Evolutionary conservation across 1,140 invertebrate species (phyloP).

Genomic region (Drosophila paulistorum): DNA sequence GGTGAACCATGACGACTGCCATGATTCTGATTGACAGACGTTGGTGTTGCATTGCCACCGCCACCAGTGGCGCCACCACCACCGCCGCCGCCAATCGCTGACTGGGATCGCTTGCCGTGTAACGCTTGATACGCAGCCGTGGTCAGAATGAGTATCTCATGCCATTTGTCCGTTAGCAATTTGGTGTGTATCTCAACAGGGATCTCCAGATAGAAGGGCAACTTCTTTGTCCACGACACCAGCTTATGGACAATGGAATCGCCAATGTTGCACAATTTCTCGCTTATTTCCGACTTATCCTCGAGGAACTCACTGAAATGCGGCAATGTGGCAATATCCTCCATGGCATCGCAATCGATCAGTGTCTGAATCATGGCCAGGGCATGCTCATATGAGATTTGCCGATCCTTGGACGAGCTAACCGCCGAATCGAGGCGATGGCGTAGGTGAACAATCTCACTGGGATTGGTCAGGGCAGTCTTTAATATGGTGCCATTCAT

Average conservation of each 20-base stretch:
- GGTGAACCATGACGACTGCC: slow-evolving; percentile 56
- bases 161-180: slow-evolving; percentile 98
- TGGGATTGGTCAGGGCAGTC: slow-evolving; percentile 96
- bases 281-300: slow-evolving; percentile 94
- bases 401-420: slow-evolving; percentile 92
- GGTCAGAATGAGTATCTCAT: slow-evolving; percentile 96
- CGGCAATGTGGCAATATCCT: slow-evolving; percentile 95
- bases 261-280: slow-evolving; percentile 96
- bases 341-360: slow-evolving; percentile 97
- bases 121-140: slow-evolving; percentile 97
- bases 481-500: slow-evolving; percentile 96
- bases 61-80: slow-evolving; percentile 2
- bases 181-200: slow-evolving; percentile 97
- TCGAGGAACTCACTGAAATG: slow-evolving; percentile 95
- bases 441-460: slow-evolving; percentile 94
- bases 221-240: slow-evolving; percentile 98
- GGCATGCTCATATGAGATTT: slow-evolving; percentile 91
- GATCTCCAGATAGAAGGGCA: slow-evolving; percentile 98
- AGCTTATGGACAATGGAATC: slow-evolving; percentile 98
- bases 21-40: slow-evolving; percentile 13
- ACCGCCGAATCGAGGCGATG: slow-evolving; percentile 93
- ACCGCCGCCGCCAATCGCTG: not conserved
- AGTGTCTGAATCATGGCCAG: slow-evolving; percentile 94
- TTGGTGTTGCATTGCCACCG: slow-evolving; percentile 8
- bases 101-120: slow-evolving; percentile 86